Percentiles rank a stretch among this genome's conserved stretches.
phyloP scores from a whole-genome alignment of 2,888 invertebrate species.

The Cryptus armator region DNA sequence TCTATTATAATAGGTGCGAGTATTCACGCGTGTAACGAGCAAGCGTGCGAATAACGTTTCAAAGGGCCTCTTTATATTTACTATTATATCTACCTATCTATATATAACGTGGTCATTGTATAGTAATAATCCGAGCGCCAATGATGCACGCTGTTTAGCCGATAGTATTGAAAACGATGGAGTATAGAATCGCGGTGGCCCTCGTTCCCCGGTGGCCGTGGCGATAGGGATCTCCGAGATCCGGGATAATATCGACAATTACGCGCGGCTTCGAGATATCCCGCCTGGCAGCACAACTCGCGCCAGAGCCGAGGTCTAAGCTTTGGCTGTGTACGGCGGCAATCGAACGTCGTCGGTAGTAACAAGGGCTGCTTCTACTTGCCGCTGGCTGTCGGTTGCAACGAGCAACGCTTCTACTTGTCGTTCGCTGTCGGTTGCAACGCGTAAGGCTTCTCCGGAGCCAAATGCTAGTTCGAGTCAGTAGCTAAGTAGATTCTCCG shows the following conservation, averaged over 20 bases:
- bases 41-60: conserved; percentile 46
- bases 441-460: conserved; percentile 11
- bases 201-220: conserved; percentile 32
- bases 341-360: conserved; percentile 28
- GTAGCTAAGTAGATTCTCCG: conserved; percentile 9
- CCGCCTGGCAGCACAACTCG: conserved; percentile 10
- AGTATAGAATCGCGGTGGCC: conserved; percentile 51
- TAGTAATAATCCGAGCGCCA: conserved; percentile 45
- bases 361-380: conserved; percentile 61
- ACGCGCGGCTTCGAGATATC: conserved; percentile 58
- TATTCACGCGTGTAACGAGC: conserved; percentile 64
- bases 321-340: not conserved
- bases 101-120: conserved; percentile 54
- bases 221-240: conserved; percentile 67
- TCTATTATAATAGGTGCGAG: conserved; percentile 62
- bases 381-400: conserved; percentile 35
- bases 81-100: not conserved
- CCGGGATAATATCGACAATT: conserved; percentile 71
- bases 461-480: not conserved
- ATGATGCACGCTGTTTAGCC: conserved; percentile 38
- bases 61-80: conserved; percentile 29
- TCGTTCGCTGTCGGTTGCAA: conserved; percentile 1
- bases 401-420: conserved; percentile 33
- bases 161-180: conserved; percentile 55
- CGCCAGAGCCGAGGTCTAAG: not conserved